These are phyloP conservation scores for Turritopsis dohrnii DNA, from an alignment of 30 jellyfish, hydroid and myxozoan genomes.

Conservation along the genomic window DNA sequence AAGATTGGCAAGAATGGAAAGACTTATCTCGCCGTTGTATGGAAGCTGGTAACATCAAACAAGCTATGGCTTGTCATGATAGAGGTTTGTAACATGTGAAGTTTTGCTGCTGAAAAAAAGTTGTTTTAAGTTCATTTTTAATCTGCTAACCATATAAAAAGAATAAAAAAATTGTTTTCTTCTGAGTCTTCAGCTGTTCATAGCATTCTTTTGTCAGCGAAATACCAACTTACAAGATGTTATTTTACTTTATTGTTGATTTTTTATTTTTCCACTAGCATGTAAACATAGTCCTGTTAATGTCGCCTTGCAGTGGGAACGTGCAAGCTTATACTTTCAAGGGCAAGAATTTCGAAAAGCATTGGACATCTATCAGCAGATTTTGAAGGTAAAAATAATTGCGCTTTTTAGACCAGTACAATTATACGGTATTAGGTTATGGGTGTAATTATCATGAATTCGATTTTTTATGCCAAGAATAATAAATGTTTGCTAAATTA, in stretches of 20 bases:
- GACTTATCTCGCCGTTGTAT: conserved; percentile 66
- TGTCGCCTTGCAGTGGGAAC: conserved; percentile 57
- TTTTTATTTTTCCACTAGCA: conserved; percentile 27
- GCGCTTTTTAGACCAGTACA: too few relatives aligned
- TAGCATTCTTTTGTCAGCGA: too few relatives aligned
- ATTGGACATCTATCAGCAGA: conserved; percentile 29
- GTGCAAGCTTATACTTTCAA: conserved; percentile 42
- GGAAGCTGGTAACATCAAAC: conserved; percentile 65
- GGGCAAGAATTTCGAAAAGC: conserved; percentile 49
- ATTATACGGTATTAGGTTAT: too few relatives aligned
- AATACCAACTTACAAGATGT: too few relatives aligned
- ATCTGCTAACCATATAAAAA: too few relatives aligned
- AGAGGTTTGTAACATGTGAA: conserved; percentile 53
- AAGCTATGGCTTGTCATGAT: conserved; percentile 63
- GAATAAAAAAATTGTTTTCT: too few relatives aligned
- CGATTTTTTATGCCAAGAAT: too few relatives aligned
- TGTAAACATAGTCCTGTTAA: conserved; percentile 37
- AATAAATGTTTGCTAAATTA: too few relatives aligned
- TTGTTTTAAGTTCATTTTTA: too few relatives aligned
- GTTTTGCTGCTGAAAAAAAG: too few relatives aligned
- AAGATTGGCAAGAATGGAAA: conserved; percentile 82
- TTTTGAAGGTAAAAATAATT: conserved; percentile 46
- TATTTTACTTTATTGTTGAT: not conserved
- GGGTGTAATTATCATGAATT: too few relatives aligned
- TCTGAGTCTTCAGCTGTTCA: too few relatives aligned